Conservation (phyloP, 2,113 vertebrate genomes). For the Chaetura pelagica region DNA sequence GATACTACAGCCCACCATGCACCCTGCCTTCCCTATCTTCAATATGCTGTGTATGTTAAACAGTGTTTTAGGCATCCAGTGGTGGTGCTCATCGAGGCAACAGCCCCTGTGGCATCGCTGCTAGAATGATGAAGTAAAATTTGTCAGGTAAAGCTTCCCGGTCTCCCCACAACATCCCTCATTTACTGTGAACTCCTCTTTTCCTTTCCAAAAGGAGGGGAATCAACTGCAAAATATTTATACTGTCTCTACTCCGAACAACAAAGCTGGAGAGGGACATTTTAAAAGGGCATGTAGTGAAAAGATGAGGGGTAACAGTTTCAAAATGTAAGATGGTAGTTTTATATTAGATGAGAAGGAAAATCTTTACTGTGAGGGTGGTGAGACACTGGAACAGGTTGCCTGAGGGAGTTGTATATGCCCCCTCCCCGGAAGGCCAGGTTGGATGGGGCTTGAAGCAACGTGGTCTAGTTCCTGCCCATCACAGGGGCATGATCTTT, state of each 20-base stretch:
- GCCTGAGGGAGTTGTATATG: too few relatives aligned
- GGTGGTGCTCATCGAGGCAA: not conserved
- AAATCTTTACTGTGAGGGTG: too few relatives aligned
- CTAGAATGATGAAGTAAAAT: not conserved
- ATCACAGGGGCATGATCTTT: too few relatives aligned
- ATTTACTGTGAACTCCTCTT: not conserved
- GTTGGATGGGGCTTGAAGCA: too few relatives aligned
- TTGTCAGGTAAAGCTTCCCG: not conserved
- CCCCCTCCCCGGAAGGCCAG: too few relatives aligned
- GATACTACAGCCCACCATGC: not conserved
- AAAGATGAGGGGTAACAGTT: too few relatives aligned
- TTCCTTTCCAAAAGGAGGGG: not conserved
- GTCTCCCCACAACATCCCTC: rapidly evolving
- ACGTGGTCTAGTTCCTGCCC: too few relatives aligned
- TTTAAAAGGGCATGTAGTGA: too few relatives aligned
- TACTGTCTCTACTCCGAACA: not conserved
- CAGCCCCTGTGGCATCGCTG: not conserved
- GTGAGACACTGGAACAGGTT: too few relatives aligned
- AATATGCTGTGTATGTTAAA: not conserved
- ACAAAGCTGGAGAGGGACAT: too few relatives aligned
- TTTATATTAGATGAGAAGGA: too few relatives aligned
- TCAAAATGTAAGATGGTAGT: too few relatives aligned
- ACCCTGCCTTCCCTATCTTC: rapidly evolving
- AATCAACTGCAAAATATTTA: not conserved
- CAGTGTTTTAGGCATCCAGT: not conserved